A percentile compares a stretch with the other conserved stretches of the same genome.
Conservation (phyloP, 2,888 invertebrate species). For the Acleris holmiana region DNA sequence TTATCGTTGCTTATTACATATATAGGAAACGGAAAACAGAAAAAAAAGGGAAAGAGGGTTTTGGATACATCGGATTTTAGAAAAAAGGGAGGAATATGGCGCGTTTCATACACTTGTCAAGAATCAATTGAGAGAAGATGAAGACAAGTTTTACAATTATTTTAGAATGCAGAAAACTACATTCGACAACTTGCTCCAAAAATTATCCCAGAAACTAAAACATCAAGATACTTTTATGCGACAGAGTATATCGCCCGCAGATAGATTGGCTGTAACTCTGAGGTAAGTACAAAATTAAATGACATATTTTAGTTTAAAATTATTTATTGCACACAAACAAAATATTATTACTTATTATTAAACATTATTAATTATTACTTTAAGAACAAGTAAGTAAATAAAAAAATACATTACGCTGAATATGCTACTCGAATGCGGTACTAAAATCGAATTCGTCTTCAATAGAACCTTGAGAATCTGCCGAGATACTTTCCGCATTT, state of each 20-base stretch:
- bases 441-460: constrained; percentile 45
- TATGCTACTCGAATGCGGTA: constrained; percentile 43
- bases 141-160: constrained; percentile 41
- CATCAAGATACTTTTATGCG: constrained; percentile 43
- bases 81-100: too few relatives aligned
- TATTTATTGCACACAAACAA: constrained; percentile 42
- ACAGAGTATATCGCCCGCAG: constrained; percentile 41
- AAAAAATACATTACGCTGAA: constrained; percentile 42
- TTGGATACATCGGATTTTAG: too few relatives aligned
- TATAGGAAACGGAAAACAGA: constrained; percentile 11
- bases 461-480: constrained; percentile 44
- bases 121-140: too few relatives aligned
- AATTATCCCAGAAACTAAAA: constrained; percentile 41
- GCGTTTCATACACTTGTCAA: too few relatives aligned
- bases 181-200: constrained; percentile 41
- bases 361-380: constrained; percentile 42
- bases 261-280: constrained; percentile 45
- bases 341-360: constrained; percentile 41
- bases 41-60: constrained; percentile 24
- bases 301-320: constrained; percentile 43
- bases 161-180: constrained; percentile 41
- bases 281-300: constrained; percentile 43
- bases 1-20: constrained; percentile 36
- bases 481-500: constrained; percentile 44
- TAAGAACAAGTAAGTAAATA: constrained; percentile 42